A percentile compares a stretch with the other conserved stretches of the same genome.
phyloP scores from a whole-genome alignment of 1,140 invertebrate genomes.

The Trialeurodes vaporariorum region DNA sequence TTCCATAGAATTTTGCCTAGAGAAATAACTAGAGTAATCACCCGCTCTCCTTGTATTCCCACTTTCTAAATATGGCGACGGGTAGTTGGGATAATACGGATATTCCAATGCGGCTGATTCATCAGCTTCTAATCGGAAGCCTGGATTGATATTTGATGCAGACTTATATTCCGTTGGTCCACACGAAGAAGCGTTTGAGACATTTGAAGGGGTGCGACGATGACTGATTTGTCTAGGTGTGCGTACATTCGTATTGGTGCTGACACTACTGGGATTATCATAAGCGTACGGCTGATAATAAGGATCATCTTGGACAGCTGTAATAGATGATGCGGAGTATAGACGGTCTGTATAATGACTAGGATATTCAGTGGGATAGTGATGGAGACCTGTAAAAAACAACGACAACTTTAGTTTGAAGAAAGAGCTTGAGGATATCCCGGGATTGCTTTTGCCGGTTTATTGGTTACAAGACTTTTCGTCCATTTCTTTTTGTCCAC shows the following conservation, averaged over 20 bases:
- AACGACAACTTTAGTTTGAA: no score
- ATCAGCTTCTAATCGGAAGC: constrained; percentile 43
- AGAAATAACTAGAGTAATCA: constrained; percentile 27
- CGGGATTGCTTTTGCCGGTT: no score
- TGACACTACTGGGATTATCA: constrained; percentile 42
- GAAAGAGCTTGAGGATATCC: no score
- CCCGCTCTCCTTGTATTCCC: constrained; percentile 11
- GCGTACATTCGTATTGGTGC: constrained; percentile 3
- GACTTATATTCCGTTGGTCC: constrained; percentile 38
- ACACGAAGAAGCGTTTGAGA: constrained; percentile 51
- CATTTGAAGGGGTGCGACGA: constrained; percentile 55
- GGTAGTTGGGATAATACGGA: constrained; percentile 9
- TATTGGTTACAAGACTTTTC: no score
- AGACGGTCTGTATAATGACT: constrained; percentile 18
- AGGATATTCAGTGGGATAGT: background rate
- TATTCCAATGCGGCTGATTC: constrained; percentile 10
- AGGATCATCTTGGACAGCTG: background rate
- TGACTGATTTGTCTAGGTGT: constrained; percentile 36
- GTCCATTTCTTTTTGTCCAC: no score
- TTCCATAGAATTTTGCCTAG: constrained; percentile 46
- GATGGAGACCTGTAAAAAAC: background rate
- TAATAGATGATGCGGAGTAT: constrained; percentile 13
- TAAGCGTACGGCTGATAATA: constrained; percentile 38
- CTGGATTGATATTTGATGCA: constrained; percentile 42
- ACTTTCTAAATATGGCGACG: constrained; percentile 3